These are phyloP conservation scores for Felis chaus DNA, from an alignment of 2,113 vertebrate genomes.

Conservation along the genomic window DNA sequence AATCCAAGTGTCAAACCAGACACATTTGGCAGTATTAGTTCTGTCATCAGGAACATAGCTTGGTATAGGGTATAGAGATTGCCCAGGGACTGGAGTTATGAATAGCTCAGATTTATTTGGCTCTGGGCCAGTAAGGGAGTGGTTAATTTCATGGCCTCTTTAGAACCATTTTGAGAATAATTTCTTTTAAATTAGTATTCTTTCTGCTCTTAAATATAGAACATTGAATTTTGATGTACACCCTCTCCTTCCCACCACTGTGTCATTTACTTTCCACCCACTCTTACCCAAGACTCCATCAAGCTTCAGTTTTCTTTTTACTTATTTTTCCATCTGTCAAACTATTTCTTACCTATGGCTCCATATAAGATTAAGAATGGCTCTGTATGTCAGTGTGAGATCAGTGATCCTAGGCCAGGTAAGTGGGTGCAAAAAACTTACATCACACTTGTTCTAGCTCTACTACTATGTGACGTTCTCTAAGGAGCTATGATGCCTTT, in stretches of 20 bases:
- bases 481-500: not conserved
- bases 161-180: conserved; percentile 57
- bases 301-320: conserved; percentile 16
- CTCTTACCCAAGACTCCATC: conserved; percentile 31
- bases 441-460: not conserved
- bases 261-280: conserved; percentile 68
- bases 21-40: not conserved
- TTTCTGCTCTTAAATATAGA: conserved; percentile 67
- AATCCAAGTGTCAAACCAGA: not conserved
- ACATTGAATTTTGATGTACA: conserved; percentile 57
- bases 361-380: not conserved
- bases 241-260: conserved; percentile 65
- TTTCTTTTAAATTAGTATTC: conserved; percentile 66
- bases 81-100: not conserved
- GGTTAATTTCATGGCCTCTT: conserved; percentile 47
- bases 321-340: not conserved
- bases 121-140: not conserved
- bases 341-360: not conserved
- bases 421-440: not conserved
- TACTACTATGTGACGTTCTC: not conserved
- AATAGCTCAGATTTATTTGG: conserved; percentile 35
- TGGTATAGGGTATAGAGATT: not conserved
- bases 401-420: not conserved
- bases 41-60: not conserved
- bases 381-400: not conserved